These are phyloP conservation scores for Megaceryle torquata DNA, from an alignment of 2,113 vertebrate species.

Conservation along the genomic window DNA sequence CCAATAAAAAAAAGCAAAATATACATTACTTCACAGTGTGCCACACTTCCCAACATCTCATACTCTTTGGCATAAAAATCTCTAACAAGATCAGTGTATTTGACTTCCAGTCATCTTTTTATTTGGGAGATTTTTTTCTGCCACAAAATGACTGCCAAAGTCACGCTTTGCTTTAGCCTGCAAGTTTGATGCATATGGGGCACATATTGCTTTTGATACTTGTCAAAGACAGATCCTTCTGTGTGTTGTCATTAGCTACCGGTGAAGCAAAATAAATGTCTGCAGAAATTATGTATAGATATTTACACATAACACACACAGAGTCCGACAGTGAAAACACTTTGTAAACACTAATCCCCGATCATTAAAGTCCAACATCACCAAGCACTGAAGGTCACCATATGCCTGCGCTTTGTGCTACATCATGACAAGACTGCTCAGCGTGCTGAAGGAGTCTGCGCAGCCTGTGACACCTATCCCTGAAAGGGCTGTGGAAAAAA, in stretches of 20 bases:
- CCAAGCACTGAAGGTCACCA: not conserved
- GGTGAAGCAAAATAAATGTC: conserved; percentile 20
- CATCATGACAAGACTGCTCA: not conserved
- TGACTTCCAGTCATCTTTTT: not conserved
- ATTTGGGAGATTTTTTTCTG: not conserved
- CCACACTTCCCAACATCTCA: not conserved
- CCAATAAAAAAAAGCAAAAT: not conserved
- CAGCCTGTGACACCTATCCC: not conserved
- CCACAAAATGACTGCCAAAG: conserved; percentile 29
- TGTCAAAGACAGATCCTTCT: conserved; percentile 30
- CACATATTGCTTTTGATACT: conserved; percentile 28
- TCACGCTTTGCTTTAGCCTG: not conserved
- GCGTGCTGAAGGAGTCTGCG: not conserved
- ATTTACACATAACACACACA: not conserved
- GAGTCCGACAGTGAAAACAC: not conserved
- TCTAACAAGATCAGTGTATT: not conserved
- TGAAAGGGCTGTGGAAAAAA: not conserved
- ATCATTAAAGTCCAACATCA: not conserved
- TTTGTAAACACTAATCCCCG: not conserved
- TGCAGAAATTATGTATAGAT: not conserved
- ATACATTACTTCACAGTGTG: not conserved
- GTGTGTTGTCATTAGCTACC: conserved; percentile 42
- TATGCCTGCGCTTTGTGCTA: not conserved
- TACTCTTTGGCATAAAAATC: not conserved
- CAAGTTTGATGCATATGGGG: not conserved